These are phyloP conservation scores for Pelagia noctiluca DNA, from an alignment of 30 jellyfish, hydroid and myxozoan genomes.

Conservation along the genomic window DNA sequence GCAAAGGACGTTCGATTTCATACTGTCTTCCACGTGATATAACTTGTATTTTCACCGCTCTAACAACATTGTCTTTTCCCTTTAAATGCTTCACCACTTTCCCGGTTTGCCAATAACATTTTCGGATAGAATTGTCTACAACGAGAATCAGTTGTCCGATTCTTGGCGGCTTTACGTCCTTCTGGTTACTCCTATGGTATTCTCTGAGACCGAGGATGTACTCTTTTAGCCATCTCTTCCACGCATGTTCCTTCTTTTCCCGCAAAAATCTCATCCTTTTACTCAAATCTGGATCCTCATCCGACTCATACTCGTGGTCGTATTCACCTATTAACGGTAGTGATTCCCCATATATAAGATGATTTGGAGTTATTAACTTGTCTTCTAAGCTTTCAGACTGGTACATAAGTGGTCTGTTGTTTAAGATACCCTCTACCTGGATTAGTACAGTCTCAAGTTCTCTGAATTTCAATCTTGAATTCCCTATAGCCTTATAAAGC, in stretches of 20 bases:
- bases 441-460: background rate
- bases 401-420: background rate
- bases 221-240: background rate
- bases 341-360: background rate
- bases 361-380: background rate
- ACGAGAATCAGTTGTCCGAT: background rate
- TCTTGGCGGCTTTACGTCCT: background rate
- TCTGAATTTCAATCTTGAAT: background rate
- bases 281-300: background rate
- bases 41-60: background rate
- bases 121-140: background rate
- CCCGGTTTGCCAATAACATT: background rate
- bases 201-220: background rate
- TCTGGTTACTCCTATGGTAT: background rate
- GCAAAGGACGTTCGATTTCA: background rate
- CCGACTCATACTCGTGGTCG: background rate
- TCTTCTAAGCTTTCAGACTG: background rate
- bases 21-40: background rate
- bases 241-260: background rate
- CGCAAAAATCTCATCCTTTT: background rate
- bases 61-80: background rate
- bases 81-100: too few relatives aligned
- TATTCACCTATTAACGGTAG: background rate
- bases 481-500: background rate
- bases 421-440: background rate